phyloP scores from a whole-genome alignment of 92 coral and sea anemone species.

The Heliopora coerulea region DNA sequence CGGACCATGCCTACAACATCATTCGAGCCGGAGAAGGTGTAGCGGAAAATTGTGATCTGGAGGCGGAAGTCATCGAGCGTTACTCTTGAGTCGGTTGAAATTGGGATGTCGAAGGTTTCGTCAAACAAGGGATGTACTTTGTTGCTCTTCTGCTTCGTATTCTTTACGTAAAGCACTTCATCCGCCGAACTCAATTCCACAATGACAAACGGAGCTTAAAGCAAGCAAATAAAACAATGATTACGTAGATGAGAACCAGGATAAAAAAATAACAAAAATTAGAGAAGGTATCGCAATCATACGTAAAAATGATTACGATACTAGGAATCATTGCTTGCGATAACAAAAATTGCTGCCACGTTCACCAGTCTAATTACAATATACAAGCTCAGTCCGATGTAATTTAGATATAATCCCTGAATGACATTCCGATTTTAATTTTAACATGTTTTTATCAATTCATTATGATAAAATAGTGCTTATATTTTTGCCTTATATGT shows the following conservation, averaged over 20 bases:
- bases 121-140: conserved; percentile 46
- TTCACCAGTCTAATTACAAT: too few species aligned
- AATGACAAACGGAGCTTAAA: conserved; percentile 66
- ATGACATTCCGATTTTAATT: too few species aligned
- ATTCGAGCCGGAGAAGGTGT: conserved; percentile 65
- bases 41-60: conserved; percentile 61
- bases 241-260: neutral
- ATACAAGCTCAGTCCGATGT: too few species aligned
- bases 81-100: conserved; percentile 71
- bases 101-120: conserved; percentile 72
- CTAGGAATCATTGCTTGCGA: too few species aligned
- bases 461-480: too few species aligned
- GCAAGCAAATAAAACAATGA: neutral
- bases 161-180: conserved; percentile 61
- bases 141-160: conserved; percentile 62
- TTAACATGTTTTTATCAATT: too few species aligned
- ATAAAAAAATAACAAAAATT: too few species aligned
- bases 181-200: conserved; percentile 73
- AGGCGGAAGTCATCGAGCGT: conserved; percentile 78
- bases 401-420: too few species aligned
- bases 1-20: conserved; percentile 73
- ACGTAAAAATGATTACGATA: too few species aligned
- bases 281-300: too few species aligned
- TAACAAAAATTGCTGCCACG: too few species aligned
- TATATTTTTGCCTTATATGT: too few species aligned